A percentile compares a stretch with the other conserved stretches of the same genome.
Evolutionary conservation across 2,113 vertebrate species (phyloP).

Genomic region (Brachyhypopomus gauderio): DNA sequence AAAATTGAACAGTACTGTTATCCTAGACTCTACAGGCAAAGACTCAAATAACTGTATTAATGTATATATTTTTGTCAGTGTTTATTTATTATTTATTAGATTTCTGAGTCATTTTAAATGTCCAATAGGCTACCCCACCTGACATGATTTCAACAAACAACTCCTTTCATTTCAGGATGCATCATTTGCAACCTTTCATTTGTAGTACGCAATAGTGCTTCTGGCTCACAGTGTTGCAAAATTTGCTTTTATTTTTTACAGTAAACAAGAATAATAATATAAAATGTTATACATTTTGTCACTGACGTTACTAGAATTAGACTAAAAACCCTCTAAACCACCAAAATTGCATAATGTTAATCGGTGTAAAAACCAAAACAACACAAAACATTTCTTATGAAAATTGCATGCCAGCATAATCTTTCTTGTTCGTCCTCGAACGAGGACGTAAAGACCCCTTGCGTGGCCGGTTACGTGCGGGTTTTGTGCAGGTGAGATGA

Average conservation of each 20-base stretch:
- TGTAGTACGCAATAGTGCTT: neutral
- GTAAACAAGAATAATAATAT: neutral
- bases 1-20: slow-evolving; percentile 13
- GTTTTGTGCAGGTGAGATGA: neutral
- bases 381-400: neutral
- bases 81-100: neutral
- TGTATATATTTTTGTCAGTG: neutral
- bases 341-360: neutral
- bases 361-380: neutral
- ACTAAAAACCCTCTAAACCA: neutral
- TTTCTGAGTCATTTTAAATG: neutral
- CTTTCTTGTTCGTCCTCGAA: neutral
- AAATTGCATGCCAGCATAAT: neutral
- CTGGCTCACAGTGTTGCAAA: neutral
- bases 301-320: neutral
- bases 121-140: neutral
- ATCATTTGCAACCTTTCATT: neutral
- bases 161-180: neutral
- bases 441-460: neutral
- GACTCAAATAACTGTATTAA: neutral
- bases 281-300: neutral
- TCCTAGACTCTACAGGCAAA: neutral
- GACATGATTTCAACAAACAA: neutral
- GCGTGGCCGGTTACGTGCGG: neutral
- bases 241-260: neutral